Percentiles rank a stretch among this genome's conserved stretches.
Conservation (phyloP, 2,797 vertebrate genomes). For the Brotula barbata region DNA sequence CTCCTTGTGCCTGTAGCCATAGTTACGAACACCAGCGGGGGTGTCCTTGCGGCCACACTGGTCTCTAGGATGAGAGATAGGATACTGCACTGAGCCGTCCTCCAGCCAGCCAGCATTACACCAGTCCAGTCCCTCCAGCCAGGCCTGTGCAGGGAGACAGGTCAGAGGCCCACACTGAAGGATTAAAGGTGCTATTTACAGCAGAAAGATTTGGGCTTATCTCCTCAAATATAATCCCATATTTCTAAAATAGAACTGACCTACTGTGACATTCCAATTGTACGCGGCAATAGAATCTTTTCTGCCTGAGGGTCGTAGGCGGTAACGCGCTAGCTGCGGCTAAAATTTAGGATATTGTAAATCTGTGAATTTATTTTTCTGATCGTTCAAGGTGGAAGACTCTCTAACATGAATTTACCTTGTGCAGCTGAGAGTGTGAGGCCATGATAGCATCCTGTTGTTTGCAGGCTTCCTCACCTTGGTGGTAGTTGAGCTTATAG, state of each 20-base stretch:
- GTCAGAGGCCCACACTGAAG: slow-evolving; percentile 22
- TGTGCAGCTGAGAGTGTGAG: slow-evolving; percentile 90
- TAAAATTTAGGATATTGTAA: not conserved
- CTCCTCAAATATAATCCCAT: slow-evolving; percentile 32
- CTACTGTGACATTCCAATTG: slow-evolving; percentile 15
- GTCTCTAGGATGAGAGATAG: slow-evolving; percentile 88
- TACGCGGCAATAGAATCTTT: slow-evolving; percentile 14
- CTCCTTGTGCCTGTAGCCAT: slow-evolving; percentile 94
- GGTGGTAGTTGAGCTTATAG: slow-evolving; percentile 89
- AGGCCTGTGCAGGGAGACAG: slow-evolving; percentile 76
- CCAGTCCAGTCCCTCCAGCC: slow-evolving; percentile 94
- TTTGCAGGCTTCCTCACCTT: slow-evolving; percentile 86
- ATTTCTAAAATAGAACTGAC: slow-evolving; percentile 21
- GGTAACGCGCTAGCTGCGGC: not conserved
- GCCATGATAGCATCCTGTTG: slow-evolving; percentile 92
- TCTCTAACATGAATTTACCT: slow-evolving; percentile 45
- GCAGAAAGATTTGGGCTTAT: slow-evolving; percentile 28
- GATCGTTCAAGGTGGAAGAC: too few relatives aligned
- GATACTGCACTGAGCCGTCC: slow-evolving; percentile 94
- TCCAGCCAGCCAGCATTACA: slow-evolving; percentile 96
- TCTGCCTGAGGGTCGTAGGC: slow-evolving; percentile 1
- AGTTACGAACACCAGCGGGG: slow-evolving; percentile 88
- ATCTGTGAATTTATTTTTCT: too few relatives aligned
- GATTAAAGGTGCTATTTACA: slow-evolving; percentile 44
- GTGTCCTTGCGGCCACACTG: slow-evolving; percentile 86